Percentiles rank a stretch among this genome's conserved stretches.
phyloP scores from a whole-genome alignment of 2,113 vertebrate genomes.

The Crotalus tigris region DNA sequence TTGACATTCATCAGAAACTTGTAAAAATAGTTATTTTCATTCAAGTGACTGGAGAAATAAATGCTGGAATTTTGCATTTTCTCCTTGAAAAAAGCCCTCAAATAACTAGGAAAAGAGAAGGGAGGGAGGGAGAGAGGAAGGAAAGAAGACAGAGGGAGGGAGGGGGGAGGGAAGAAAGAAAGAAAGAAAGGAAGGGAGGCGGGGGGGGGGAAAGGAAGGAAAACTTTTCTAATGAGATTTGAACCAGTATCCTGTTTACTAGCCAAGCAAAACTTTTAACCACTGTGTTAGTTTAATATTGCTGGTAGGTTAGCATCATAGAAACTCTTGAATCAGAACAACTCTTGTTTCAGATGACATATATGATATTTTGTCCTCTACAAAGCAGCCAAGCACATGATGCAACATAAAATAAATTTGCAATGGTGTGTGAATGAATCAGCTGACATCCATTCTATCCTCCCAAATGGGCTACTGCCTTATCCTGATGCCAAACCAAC shows the following conservation, averaged over 20 bases:
- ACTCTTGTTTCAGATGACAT: background rate
- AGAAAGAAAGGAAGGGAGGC: too few relatives aligned
- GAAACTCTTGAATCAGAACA: background rate
- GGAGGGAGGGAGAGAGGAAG: background rate
- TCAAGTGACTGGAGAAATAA: background rate
- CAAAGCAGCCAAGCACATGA: background rate
- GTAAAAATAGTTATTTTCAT: background rate
- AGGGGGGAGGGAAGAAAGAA: too few relatives aligned
- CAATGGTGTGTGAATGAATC: background rate
- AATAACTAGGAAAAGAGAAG: background rate
- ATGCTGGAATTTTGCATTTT: background rate
- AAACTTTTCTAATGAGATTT: background rate
- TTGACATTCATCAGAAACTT: background rate
- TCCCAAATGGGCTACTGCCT: background rate
- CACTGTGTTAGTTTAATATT: background rate
- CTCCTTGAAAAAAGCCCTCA: background rate
- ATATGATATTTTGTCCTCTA: background rate
- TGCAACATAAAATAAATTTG: background rate
- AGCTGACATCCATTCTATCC: background rate
- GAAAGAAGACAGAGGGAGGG: too few relatives aligned
- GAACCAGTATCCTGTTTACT: background rate
- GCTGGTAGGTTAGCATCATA: background rate
- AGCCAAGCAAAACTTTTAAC: background rate
- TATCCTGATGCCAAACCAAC: background rate
- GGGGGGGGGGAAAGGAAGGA: background rate